phyloP scores from a whole-genome alignment of 2,888 invertebrate genomes.

The Prenolepis imparis region DNA sequence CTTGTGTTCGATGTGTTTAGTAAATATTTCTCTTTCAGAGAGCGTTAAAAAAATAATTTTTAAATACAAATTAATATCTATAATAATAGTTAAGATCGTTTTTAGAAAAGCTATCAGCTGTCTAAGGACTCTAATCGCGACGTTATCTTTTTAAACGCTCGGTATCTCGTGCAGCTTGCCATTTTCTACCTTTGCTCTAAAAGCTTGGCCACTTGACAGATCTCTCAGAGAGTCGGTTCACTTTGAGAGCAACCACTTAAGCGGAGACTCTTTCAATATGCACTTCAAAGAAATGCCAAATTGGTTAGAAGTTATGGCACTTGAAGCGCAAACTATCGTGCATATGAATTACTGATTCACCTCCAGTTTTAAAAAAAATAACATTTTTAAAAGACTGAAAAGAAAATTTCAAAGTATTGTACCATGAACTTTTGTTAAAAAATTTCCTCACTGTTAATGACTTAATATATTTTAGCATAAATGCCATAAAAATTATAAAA shows the following conservation, averaged over 20 bases:
- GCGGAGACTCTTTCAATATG: conserved; percentile 53
- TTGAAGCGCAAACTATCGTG: conserved; percentile 33
- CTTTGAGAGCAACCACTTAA: conserved; percentile 53
- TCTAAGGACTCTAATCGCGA: conserved; percentile 27
- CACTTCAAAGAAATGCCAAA: conserved; percentile 60
- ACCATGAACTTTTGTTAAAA: background rate
- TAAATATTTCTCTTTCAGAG: background rate
- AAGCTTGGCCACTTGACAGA: conserved; percentile 57
- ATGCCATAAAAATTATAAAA: background rate
- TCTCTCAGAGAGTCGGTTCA: conserved; percentile 44
- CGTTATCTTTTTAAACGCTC: conserved; percentile 40
- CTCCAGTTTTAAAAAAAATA: background rate
- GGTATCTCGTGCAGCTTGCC: conserved; percentile 29
- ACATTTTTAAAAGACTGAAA: background rate
- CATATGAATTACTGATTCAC: conserved; percentile 19
- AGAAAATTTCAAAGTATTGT: background rate
- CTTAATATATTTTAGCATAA: background rate
- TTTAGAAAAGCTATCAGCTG: conserved; percentile 26
- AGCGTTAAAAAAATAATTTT: background rate
- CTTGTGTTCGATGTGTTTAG: background rate
- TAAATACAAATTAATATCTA: background rate
- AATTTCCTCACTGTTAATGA: background rate
- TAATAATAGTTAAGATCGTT: background rate
- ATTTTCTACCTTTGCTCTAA: conserved; percentile 40
- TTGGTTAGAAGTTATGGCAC: conserved; percentile 57